Evolutionary conservation across 2,888 invertebrate genomes (phyloP).

Genomic region (Drosophila nr. perissopoda): DNA sequence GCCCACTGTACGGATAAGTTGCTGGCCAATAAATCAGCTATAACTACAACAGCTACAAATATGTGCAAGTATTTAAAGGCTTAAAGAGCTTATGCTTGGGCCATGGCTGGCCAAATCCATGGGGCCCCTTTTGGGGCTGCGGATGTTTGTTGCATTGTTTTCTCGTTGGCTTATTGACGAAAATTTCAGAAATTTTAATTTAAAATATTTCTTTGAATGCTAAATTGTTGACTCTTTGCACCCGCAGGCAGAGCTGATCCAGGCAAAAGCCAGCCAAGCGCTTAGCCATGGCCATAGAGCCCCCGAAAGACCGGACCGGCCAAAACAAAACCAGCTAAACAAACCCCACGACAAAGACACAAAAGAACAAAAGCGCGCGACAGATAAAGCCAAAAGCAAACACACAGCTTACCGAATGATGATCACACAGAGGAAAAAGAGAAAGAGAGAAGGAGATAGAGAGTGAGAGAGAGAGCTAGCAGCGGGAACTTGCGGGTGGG

Average conservation of each 20-base stretch:
- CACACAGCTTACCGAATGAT: constrained; percentile 40
- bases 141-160: constrained; percentile 64
- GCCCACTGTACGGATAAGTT: constrained; percentile 28
- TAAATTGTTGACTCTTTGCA: constrained; percentile 80
- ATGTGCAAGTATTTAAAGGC: constrained; percentile 73
- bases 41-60: constrained; percentile 46
- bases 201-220: constrained; percentile 84
- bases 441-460: neutral
- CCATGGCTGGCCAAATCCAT: constrained; percentile 21
- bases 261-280: constrained; percentile 41
- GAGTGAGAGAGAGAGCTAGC: neutral
- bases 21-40: constrained; percentile 54
- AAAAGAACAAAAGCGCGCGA: constrained; percentile 77
- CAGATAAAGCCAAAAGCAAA: constrained; percentile 75
- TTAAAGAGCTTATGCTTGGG: constrained; percentile 31
- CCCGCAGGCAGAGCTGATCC: constrained; percentile 41
- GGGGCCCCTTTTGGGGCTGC: constrained; percentile 10
- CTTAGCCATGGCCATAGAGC: constrained; percentile 40
- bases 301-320: constrained; percentile 31
- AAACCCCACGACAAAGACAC: constrained; percentile 71
- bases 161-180: constrained; percentile 71
- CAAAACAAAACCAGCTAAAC: constrained; percentile 70
- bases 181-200: constrained; percentile 85
- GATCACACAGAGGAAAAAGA: constrained; percentile 24
- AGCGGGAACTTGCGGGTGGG: constrained; percentile 19